These are phyloP conservation scores for Diarsia brunnea DNA, from an alignment of 2,888 invertebrate genomes.

Conservation along the genomic window DNA sequence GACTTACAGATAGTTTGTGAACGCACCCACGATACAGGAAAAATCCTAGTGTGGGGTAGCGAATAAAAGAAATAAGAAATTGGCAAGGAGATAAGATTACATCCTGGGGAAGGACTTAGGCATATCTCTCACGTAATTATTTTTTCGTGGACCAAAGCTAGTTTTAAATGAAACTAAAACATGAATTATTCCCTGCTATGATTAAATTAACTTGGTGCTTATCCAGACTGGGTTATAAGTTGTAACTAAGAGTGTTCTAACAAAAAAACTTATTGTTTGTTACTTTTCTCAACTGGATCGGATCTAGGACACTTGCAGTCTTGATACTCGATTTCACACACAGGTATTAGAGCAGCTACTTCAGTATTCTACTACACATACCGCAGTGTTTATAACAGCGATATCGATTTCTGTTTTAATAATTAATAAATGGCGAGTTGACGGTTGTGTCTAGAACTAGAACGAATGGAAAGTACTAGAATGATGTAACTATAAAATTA, in stretches of 20 bases:
- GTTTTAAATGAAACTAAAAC: no score
- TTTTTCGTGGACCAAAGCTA: no score
- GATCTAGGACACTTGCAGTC: not conserved
- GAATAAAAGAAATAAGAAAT: no score
- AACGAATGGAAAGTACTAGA: not conserved
- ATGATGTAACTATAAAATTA: not conserved
- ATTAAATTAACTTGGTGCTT: not conserved
- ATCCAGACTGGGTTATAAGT: not conserved
- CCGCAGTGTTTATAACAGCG: not conserved
- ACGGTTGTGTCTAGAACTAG: not conserved
- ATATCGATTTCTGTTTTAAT: slow-evolving; percentile 32
- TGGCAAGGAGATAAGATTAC: no score
- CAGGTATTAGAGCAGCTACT: not conserved
- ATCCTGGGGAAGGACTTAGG: no score
- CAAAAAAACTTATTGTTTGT: not conserved
- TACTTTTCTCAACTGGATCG: not conserved
- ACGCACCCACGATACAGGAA: no score
- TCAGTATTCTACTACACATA: not conserved
- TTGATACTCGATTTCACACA: not conserved
- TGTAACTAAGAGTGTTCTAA: not conserved
- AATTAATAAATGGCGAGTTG: slow-evolving; percentile 7
- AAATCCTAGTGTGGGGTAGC: no score
- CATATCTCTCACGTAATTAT: no score
- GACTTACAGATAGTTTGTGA: no score
- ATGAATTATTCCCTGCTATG: no score